These are phyloP conservation scores for Amphiprion percula DNA, from an alignment of 2,113 vertebrate genomes.

Conservation along the genomic window DNA sequence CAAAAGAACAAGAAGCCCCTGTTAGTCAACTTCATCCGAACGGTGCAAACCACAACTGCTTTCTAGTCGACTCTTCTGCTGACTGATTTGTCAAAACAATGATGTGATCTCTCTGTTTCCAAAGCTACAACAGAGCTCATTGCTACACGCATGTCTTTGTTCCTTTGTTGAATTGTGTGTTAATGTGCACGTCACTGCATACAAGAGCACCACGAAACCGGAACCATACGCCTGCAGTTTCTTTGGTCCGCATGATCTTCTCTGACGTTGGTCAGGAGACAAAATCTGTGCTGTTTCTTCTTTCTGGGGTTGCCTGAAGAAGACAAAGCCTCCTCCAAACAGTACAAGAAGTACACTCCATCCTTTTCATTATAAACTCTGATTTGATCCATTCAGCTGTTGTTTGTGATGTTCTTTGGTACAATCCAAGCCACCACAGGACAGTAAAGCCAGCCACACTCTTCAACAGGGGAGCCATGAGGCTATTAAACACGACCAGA, in stretches of 20 bases:
- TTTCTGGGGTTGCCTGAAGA: constrained; percentile 29
- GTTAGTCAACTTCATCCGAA: constrained; percentile 52
- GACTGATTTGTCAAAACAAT: constrained; percentile 57
- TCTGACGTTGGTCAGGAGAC: constrained; percentile 35
- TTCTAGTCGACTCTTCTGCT: constrained; percentile 39
- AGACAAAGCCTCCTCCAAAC: constrained; percentile 30
- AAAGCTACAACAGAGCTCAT: constrained; percentile 13
- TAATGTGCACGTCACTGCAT: constrained; percentile 23
- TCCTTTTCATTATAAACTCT: constrained; percentile 42
- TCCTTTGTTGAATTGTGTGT: constrained; percentile 24
- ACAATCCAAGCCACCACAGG: constrained; percentile 43
- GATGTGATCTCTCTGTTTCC: constrained; percentile 28
- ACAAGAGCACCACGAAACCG: constrained; percentile 40
- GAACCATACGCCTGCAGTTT: constrained; percentile 28
- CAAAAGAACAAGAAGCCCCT: constrained; percentile 19
- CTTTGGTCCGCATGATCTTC: constrained; percentile 23
- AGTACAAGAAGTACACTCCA: constrained; percentile 11
- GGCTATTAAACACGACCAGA: constrained; percentile 46
- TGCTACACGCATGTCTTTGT: constrained; percentile 18
- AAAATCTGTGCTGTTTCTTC: constrained; percentile 40
- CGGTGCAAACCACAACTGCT: constrained; percentile 56
- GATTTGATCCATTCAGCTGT: constrained; percentile 49
- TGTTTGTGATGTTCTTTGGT: constrained; percentile 49
- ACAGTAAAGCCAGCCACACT: constrained; percentile 39
- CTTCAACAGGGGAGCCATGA: constrained; percentile 39